phyloP scores from a whole-genome alignment of 2,797 vertebrate genomes.

The Cercopithecus mitis region DNA sequence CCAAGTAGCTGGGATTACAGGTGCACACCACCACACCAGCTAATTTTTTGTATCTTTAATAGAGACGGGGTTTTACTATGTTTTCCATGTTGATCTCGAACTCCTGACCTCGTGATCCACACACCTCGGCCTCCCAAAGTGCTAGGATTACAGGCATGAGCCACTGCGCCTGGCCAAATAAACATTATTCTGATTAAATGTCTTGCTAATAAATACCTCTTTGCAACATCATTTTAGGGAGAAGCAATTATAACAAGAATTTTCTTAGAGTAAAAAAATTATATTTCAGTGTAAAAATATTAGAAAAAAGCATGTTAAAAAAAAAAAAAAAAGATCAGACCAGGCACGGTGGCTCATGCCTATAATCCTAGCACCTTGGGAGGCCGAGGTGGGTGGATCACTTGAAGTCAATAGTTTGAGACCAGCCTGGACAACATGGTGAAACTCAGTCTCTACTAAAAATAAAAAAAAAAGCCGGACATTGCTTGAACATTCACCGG shows the following conservation, averaged over 20 bases:
- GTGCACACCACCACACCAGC: too few species aligned
- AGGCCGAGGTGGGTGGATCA: neutral
- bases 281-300: neutral
- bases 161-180: neutral
- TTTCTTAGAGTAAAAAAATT: neutral
- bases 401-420: neutral
- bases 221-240: slow-evolving; percentile 1
- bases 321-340: neutral
- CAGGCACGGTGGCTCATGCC: neutral
- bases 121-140: too few species aligned
- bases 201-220: neutral
- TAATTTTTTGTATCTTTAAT: too few species aligned
- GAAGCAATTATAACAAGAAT: neutral
- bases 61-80: too few species aligned
- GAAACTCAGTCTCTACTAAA: neutral
- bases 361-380: neutral
- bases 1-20: too few species aligned
- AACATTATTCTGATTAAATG: slow-evolving; percentile 27
- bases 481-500: too few species aligned
- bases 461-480: neutral
- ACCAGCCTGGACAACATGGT: neutral
- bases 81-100: too few species aligned
- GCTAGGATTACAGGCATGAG: too few species aligned
- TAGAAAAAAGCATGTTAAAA: neutral
- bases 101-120: too few species aligned